A percentile compares a stretch with the other conserved stretches of the same genome.
Evolutionary conservation across 2,113 vertebrate species (phyloP).

Genomic region (Misgurnus mizolepis): DNA sequence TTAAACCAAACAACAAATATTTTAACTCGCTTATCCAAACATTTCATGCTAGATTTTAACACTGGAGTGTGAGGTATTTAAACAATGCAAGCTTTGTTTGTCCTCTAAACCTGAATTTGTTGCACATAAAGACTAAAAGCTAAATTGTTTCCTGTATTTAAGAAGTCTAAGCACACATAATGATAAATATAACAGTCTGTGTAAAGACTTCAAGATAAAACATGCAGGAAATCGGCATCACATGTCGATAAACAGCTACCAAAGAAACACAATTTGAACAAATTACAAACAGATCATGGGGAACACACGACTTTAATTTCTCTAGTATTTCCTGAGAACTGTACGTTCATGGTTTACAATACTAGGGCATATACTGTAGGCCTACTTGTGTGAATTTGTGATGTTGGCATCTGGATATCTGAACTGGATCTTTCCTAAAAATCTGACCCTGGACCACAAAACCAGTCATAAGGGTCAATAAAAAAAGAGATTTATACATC

Average conservation of each 20-base stretch:
- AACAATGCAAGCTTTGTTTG: slow-evolving; percentile 3
- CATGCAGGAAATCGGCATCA: not conserved
- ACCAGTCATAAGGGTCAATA: too few species aligned
- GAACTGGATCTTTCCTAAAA: too few species aligned
- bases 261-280: not conserved
- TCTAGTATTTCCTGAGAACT: not conserved
- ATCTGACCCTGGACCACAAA: too few species aligned
- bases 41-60: too few species aligned
- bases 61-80: not conserved
- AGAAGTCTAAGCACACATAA: slow-evolving; percentile 9
- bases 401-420: too few species aligned
- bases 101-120: not conserved
- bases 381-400: too few species aligned
- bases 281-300: slow-evolving; percentile 21
- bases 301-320: not conserved
- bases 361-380: too few species aligned
- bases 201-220: slow-evolving; percentile 13
- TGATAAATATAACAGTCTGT: not conserved
- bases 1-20: not conserved
- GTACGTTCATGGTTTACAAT: too few species aligned
- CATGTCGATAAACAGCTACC: not conserved
- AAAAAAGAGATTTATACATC: too few species aligned
- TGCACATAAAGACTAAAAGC: not conserved
- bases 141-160: slow-evolving; percentile 43
- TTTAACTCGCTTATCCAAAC: not conserved